A percentile compares a stretch with the other conserved stretches of the same genome.
Evolutionary conservation across 2,888 invertebrate species (phyloP).

Genomic region (Dioctria rufipes): DNA sequence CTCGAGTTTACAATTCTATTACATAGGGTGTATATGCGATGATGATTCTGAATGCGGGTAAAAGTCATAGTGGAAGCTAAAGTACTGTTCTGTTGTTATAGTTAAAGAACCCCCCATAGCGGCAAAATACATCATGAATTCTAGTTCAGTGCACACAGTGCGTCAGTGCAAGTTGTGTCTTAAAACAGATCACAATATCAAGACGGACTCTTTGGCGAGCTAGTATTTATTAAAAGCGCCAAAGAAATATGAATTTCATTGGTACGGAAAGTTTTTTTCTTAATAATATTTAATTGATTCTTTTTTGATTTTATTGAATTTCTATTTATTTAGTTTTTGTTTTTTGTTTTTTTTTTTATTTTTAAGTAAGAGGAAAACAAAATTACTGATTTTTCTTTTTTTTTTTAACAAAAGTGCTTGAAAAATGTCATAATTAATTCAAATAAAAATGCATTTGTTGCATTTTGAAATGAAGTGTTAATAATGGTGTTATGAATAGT

Average conservation of each 20-base stretch:
- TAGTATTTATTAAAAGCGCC: constrained; percentile 71
- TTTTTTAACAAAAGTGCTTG: constrained; percentile 1
- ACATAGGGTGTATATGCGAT: constrained; percentile 14
- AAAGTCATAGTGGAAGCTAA: constrained; percentile 54
- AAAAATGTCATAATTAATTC: background rate
- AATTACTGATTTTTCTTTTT: background rate
- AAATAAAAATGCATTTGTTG: constrained; percentile 9
- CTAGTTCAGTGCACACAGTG: constrained; percentile 67
- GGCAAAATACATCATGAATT: constrained; percentile 57
- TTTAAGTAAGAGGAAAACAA: too few relatives aligned
- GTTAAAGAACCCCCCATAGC: constrained; percentile 47
- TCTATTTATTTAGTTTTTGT: background rate
- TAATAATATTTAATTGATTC: constrained; percentile 25
- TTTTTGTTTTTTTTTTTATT: constrained; percentile 4
- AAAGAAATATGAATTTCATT: constrained; percentile 72
- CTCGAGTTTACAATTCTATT: background rate
- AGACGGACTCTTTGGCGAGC: constrained; percentile 69
- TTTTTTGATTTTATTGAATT: background rate
- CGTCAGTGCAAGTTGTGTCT: constrained; percentile 67
- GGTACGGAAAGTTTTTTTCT: constrained; percentile 65
- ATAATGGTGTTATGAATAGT: too few relatives aligned
- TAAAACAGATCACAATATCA: constrained; percentile 62
- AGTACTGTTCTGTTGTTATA: constrained; percentile 49
- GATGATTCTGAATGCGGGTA: constrained; percentile 55
- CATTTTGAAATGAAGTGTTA: background rate